These are phyloP conservation scores for Boloria euphrosyne DNA, from an alignment of 2,888 invertebrate genomes.

Conservation along the genomic window DNA sequence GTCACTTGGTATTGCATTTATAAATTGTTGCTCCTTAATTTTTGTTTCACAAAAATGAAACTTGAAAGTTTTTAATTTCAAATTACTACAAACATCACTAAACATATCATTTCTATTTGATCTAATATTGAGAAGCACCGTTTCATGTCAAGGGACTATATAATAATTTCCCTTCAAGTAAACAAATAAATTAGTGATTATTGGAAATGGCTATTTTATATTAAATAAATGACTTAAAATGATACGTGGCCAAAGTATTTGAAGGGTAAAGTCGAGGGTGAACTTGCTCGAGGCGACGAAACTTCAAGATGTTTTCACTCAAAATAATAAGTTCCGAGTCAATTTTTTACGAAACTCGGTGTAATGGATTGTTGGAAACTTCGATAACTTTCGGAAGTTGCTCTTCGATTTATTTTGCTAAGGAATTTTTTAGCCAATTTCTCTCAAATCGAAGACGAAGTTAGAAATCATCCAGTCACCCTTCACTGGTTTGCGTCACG, in stretches of 20 bases:
- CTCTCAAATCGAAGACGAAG: slow-evolving; percentile 61
- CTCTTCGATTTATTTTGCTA: slow-evolving; percentile 78
- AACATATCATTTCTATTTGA: too few relatives aligned
- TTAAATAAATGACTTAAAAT: slow-evolving; percentile 32
- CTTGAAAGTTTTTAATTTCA: too few relatives aligned
- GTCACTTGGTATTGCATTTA: too few relatives aligned
- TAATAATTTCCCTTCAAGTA: not conserved
- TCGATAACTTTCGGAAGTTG: slow-evolving; percentile 81
- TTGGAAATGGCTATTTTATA: slow-evolving; percentile 16
- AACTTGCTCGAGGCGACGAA: slow-evolving; percentile 67
- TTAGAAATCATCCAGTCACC: slow-evolving; percentile 76
- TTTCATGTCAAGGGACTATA: too few relatives aligned
- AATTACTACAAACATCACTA: too few relatives aligned
- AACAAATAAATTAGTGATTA: slow-evolving; percentile 1
- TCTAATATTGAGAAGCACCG: too few relatives aligned
- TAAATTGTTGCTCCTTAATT: too few relatives aligned
- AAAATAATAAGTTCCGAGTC: slow-evolving; percentile 80
- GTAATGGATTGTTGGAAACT: slow-evolving; percentile 81
- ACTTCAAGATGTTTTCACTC: slow-evolving; percentile 77
- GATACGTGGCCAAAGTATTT: slow-evolving; percentile 33
- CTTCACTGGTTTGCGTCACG: slow-evolving; percentile 54
- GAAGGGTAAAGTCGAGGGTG: slow-evolving; percentile 46
- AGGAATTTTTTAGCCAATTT: slow-evolving; percentile 81
- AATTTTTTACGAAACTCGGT: slow-evolving; percentile 79
- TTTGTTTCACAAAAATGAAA: too few relatives aligned